Evolutionary conservation across 2,888 invertebrate species (phyloP).

Genomic region (Campoletis raptor): DNA sequence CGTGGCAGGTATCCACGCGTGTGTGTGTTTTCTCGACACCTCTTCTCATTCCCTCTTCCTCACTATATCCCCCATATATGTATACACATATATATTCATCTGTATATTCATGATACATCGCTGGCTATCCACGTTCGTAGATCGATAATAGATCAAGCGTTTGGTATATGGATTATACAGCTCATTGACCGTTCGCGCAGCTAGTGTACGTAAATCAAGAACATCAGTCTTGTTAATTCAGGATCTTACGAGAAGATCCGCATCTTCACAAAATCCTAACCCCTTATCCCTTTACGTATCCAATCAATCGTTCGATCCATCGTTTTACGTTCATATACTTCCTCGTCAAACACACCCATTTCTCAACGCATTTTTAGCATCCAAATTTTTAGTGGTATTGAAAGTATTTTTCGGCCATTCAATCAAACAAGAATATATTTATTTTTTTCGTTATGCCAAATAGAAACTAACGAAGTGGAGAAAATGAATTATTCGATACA

Average conservation of each 20-base stretch:
- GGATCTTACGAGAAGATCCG: conserved; percentile 71
- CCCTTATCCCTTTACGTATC: background rate
- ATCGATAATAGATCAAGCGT: conserved; percentile 79
- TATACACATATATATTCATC: background rate
- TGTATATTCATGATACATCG: background rate
- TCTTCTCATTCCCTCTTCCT: conserved; percentile 46
- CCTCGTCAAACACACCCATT: background rate
- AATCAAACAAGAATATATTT: background rate
- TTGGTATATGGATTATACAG: conserved; percentile 44
- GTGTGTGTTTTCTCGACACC: conserved; percentile 75
- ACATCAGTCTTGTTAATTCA: conserved; percentile 79
- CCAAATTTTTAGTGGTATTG: background rate
- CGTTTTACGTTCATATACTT: background rate
- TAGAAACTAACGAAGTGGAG: background rate
- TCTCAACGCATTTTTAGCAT: background rate
- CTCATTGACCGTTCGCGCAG: conserved; percentile 28
- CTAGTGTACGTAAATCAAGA: conserved; percentile 76
- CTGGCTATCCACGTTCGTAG: conserved; percentile 62
- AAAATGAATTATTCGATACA: background rate
- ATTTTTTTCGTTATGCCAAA: background rate
- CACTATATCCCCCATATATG: conserved; percentile 23
- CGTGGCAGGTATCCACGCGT: conserved; percentile 69
- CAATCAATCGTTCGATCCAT: conserved; percentile 36
- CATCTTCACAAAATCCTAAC: conserved; percentile 36
- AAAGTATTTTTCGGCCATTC: background rate